A percentile compares a stretch with the other conserved stretches of the same genome.
These are phyloP conservation scores for Colossoma macropomum DNA, from an alignment of 2,113 vertebrate species.

Conservation along the genomic window DNA sequence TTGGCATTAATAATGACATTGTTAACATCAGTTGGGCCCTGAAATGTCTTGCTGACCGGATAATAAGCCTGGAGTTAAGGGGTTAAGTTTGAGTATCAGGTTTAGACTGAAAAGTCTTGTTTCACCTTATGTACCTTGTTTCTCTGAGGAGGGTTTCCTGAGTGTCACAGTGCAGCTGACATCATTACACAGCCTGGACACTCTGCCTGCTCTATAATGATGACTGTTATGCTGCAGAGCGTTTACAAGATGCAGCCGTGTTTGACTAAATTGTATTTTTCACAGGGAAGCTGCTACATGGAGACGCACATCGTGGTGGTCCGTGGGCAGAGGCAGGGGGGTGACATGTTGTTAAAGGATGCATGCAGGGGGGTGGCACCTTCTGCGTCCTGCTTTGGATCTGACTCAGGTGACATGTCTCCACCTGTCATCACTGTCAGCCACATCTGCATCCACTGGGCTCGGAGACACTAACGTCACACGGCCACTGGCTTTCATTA, in stretches of 20 bases:
- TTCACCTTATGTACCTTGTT: background rate
- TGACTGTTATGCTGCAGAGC: no score
- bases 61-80: no score
- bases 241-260: no score
- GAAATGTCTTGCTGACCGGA: no score
- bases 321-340: background rate
- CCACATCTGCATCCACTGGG: slow-evolving; percentile 15
- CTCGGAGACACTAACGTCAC: slow-evolving; percentile 4
- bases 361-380: background rate
- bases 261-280: no score
- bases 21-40: no score
- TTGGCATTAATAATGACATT: no score
- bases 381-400: slow-evolving; percentile 12
- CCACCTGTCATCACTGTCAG: slow-evolving; percentile 36
- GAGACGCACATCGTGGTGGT: no score
- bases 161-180: no score
- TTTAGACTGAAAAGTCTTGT: background rate
- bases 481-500: slow-evolving; percentile 42
- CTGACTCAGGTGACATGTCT: slow-evolving; percentile 29
- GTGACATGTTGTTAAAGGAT: background rate
- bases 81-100: background rate
- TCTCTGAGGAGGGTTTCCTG: background rate
- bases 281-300: no score
- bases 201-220: no score
- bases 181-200: no score